phyloP scores from a whole-genome alignment of 1,140 invertebrate species.

The Andrena cerasifolii region DNA sequence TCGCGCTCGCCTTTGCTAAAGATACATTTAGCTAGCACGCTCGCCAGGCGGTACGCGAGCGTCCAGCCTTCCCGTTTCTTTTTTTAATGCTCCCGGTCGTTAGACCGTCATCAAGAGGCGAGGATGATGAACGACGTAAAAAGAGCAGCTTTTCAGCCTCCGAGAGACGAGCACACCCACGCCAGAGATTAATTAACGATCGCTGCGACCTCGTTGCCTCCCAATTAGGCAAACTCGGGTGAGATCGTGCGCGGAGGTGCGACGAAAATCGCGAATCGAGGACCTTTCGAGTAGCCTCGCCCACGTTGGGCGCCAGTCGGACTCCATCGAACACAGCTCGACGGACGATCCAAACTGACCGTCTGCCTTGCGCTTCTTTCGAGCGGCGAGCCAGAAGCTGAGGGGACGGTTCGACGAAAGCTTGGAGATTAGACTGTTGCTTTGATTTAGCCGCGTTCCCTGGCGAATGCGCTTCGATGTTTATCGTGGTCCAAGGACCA shows the following conservation, averaged over 20 bases:
- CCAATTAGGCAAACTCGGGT: constrained; percentile 35
- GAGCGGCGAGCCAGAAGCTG: too few relatives aligned
- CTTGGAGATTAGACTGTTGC: neutral
- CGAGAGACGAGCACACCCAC: constrained; percentile 15
- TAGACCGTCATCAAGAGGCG: neutral
- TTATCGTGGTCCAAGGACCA: too few relatives aligned
- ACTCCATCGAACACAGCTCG: too few relatives aligned
- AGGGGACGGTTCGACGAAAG: neutral
- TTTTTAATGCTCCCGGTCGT: neutral
- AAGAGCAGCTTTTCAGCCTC: neutral
- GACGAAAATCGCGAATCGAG: constrained; percentile 10
- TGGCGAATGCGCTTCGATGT: neutral
- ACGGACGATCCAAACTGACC: too few relatives aligned
- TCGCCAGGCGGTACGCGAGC: neutral
- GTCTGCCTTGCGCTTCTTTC: too few relatives aligned
- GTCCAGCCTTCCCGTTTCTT: neutral
- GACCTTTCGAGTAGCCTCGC: neutral
- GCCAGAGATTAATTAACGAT: constrained; percentile 49
- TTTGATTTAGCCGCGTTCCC: neutral
- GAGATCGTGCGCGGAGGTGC: neutral
- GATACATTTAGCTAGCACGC: neutral
- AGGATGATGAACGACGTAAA: constrained; percentile 34
- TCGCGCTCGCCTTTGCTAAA: neutral
- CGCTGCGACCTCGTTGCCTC: constrained; percentile 22
- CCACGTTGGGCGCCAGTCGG: too few relatives aligned